phyloP scores from a whole-genome alignment of 2,888 invertebrate genomes.

The Coremacera marginata region DNA sequence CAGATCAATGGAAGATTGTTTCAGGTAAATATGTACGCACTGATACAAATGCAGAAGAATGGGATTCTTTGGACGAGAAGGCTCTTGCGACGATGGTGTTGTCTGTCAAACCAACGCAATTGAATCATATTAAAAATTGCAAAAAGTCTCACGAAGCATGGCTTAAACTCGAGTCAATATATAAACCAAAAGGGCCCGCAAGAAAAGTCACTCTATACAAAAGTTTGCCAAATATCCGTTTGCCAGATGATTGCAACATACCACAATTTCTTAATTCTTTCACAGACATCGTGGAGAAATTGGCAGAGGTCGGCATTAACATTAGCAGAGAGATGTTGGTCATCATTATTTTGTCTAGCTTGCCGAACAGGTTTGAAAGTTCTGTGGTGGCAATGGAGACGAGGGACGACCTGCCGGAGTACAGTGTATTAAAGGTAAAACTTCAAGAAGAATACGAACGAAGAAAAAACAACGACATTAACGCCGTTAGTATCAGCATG shows the following conservation, averaged over 20 bases:
- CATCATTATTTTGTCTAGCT: constrained; percentile 39
- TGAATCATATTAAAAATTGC: constrained; percentile 44
- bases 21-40: background rate
- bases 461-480: constrained; percentile 20
- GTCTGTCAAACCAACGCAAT: constrained; percentile 47
- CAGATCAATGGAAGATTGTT: constrained; percentile 35
- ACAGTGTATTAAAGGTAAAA: constrained; percentile 42
- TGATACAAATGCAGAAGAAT: background rate
- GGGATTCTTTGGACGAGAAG: constrained; percentile 45
- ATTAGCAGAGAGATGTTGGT: constrained; percentile 19
- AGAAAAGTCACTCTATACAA: constrained; percentile 34
- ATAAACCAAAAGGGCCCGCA: constrained; percentile 2
- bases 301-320: constrained; percentile 18
- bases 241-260: constrained; percentile 16
- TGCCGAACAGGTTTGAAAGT: constrained; percentile 42
- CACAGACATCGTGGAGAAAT: constrained; percentile 28
- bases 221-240: constrained; percentile 6
- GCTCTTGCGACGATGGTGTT: too few species aligned
- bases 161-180: too few species aligned
- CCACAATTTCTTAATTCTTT: constrained; percentile 26
- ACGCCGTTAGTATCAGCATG: constrained; percentile 33
- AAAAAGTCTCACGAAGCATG: constrained; percentile 30
- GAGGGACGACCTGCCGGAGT: constrained; percentile 39
- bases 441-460: constrained; percentile 41
- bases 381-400: constrained; percentile 41